Evolutionary conservation across 2,797 vertebrate species (phyloP).

Genomic region (Tinamus major): DNA sequence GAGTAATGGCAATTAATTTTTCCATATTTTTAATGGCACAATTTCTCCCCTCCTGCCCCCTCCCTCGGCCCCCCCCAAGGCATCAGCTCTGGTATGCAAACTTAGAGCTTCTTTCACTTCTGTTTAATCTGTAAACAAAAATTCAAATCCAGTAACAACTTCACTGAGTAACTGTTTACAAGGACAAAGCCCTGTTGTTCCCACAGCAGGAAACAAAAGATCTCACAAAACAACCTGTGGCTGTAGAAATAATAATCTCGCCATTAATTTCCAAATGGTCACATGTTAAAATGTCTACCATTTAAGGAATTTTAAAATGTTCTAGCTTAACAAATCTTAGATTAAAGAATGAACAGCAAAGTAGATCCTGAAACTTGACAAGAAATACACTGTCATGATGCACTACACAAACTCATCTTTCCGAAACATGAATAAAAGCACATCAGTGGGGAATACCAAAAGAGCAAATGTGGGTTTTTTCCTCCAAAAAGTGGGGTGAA

Average conservation of each 20-base stretch:
- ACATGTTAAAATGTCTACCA: neutral
- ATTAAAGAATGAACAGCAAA: neutral
- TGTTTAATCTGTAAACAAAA: slow-evolving; percentile 53
- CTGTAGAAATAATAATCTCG: neutral
- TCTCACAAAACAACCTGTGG: slow-evolving; percentile 29
- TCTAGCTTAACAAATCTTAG: neutral
- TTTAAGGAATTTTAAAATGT: neutral
- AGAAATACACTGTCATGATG: neutral
- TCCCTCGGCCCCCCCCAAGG: neutral
- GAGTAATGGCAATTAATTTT: neutral
- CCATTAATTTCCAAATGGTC: neutral
- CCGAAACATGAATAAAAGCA: neutral
- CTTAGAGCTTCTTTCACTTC: slow-evolving; percentile 41
- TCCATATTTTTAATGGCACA: neutral
- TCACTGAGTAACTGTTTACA: slow-evolving; percentile 21
- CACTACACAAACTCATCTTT: neutral
- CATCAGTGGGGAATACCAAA: neutral
- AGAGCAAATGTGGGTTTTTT: neutral
- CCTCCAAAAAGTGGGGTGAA: neutral
- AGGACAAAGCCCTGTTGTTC: slow-evolving; percentile 40
- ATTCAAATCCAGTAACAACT: slow-evolving; percentile 41
- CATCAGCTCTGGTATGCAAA: slow-evolving; percentile 10
- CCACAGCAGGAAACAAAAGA: neutral
- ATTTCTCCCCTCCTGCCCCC: neutral
- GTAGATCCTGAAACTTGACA: neutral